Conservation (phyloP, 1,140 invertebrate genomes). For the Drosophila equinoxialis region DNA sequence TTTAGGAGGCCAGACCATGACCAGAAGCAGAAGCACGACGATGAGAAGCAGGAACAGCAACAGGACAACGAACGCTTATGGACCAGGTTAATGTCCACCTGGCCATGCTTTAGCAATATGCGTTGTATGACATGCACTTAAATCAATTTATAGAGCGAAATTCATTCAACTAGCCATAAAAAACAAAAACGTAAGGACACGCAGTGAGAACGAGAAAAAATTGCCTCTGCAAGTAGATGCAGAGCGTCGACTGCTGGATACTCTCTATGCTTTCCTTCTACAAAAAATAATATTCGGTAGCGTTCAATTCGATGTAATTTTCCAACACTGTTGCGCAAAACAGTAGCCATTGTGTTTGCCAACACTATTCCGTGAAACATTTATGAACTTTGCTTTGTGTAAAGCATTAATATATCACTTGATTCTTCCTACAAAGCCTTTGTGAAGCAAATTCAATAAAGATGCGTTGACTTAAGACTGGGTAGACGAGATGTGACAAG, state of each 20-base stretch:
- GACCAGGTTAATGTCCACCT: constrained; percentile 2
- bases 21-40: too few species aligned
- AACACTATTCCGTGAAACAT: not conserved
- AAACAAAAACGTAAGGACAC: constrained; percentile 15
- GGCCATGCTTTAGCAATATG: constrained; percentile 51
- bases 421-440: too few species aligned
- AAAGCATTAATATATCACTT: too few species aligned
- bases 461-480: not conserved
- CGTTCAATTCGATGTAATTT: too few species aligned
- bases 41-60: not conserved
- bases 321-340: too few species aligned
- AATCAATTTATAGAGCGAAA: constrained; percentile 71
- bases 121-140: constrained; percentile 72
- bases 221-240: constrained; percentile 6
- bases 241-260: not conserved
- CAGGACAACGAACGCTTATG: not conserved
- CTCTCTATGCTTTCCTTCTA: not conserved
- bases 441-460: too few species aligned
- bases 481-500: not conserved
- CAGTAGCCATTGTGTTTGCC: not conserved
- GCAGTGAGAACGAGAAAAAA: constrained; percentile 39
- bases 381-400: too few species aligned
- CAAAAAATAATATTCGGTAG: too few species aligned
- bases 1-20: constrained; percentile 39
- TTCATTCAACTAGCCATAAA: constrained; percentile 37